A percentile compares a stretch with the other conserved stretches of the same genome.
Evolutionary conservation across 2,888 invertebrate genomes (phyloP).

Genomic region (Venusia cambrica): DNA sequence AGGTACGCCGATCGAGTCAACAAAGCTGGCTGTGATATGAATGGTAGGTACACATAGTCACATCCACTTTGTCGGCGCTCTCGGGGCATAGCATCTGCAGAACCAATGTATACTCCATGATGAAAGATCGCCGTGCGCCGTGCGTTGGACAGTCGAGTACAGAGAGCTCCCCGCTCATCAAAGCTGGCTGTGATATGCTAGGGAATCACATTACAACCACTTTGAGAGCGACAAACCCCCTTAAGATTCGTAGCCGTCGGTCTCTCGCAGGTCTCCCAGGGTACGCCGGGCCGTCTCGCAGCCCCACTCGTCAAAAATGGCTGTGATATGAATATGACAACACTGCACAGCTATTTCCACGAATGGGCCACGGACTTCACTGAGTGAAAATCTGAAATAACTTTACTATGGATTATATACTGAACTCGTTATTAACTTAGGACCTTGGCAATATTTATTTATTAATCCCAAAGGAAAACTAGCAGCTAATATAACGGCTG

Average conservation of each 20-base stretch:
- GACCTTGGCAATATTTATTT: no score
- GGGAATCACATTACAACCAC: conserved; percentile 90
- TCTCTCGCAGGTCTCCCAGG: no score
- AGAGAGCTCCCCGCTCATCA: conserved; percentile 88
- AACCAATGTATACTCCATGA: no score
- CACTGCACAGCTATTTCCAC: conserved; percentile 92
- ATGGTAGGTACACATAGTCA: conserved; percentile 84
- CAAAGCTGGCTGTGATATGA: conserved; percentile 98
- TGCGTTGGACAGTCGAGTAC: conserved; percentile 1
- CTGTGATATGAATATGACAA: conserved; percentile 89
- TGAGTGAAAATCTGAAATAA: conserved; percentile 8
- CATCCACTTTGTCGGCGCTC: conserved; percentile 90
- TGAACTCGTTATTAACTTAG: no score
- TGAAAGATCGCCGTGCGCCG: no score
- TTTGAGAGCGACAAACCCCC: conserved; percentile 87
- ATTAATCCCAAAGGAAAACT: no score
- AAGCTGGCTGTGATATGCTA: conserved; percentile 99
- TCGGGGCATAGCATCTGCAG: conserved; percentile 21
- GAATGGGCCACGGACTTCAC: conserved; percentile 73
- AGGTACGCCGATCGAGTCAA: conserved; percentile 44
- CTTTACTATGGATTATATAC: neutral
- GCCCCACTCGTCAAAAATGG: conserved; percentile 97
- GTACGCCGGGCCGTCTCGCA: conserved; percentile 57
- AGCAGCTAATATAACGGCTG: no score
- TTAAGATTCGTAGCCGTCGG: neutral